Evolutionary conservation across 2,797 vertebrate species (phyloP).

Genomic region (Pygocentrus nattereri): DNA sequence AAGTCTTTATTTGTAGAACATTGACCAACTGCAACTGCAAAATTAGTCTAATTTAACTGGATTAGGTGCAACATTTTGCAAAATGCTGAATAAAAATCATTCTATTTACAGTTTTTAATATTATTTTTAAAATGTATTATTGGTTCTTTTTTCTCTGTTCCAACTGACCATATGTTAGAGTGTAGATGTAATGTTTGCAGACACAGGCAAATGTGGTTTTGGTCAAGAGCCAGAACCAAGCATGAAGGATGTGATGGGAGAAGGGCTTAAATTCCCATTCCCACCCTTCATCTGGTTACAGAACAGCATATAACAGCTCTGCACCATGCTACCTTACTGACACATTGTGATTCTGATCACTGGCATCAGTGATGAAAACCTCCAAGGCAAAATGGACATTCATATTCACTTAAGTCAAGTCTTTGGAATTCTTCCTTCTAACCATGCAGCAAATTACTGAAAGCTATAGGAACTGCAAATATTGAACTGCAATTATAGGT

Average conservation of each 20-base stretch:
- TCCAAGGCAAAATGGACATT: neutral
- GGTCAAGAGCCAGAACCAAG: neutral
- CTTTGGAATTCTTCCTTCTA: neutral
- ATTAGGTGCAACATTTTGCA: no score
- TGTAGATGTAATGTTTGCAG: neutral
- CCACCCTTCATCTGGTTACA: neutral
- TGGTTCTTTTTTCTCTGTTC: no score
- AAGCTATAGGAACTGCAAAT: neutral
- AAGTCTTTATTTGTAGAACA: no score
- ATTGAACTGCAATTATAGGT: neutral
- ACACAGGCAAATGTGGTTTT: neutral
- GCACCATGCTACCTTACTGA: neutral
- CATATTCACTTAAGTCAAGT: neutral
- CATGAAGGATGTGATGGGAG: neutral
- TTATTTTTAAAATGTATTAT: no score
- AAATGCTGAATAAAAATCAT: no score
- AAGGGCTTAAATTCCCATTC: neutral
- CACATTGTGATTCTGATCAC: neutral
- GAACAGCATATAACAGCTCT: neutral
- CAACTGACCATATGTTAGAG: no score
- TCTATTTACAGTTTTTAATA: no score
- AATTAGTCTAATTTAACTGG: no score
- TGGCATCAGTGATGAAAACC: neutral
- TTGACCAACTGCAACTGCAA: no score
- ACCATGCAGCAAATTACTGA: neutral